These are phyloP conservation scores for Dendrolimus pini DNA, from an alignment of 2,888 invertebrate genomes.

Conservation along the genomic window DNA sequence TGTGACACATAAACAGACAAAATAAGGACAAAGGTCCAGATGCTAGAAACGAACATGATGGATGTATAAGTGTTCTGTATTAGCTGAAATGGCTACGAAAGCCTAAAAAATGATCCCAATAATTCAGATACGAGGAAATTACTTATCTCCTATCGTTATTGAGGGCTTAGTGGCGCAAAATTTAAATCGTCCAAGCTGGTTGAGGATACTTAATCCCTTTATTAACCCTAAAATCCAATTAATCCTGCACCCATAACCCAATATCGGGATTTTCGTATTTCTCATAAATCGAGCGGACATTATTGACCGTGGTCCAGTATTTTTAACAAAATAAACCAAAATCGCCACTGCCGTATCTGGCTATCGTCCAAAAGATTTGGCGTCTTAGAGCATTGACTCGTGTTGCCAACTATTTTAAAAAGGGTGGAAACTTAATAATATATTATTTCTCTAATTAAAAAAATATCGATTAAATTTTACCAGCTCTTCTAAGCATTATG, in stretches of 20 bases:
- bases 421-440: too few species aligned
- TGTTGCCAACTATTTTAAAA: conserved; percentile 25
- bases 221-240: conserved; percentile 20
- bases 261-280: conserved; percentile 21
- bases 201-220: conserved; percentile 20
- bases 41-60: too few species aligned
- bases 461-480: too few species aligned
- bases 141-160: background rate
- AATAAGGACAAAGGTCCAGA: too few species aligned
- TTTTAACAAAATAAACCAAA: conserved; percentile 39
- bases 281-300: conserved; percentile 23
- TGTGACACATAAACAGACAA: too few species aligned
- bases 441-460: too few species aligned
- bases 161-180: conserved; percentile 6
- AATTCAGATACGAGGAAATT: too few species aligned
- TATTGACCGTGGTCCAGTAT: conserved; percentile 37
- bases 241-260: conserved; percentile 14
- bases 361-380: conserved; percentile 49
- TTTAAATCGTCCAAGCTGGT: conserved; percentile 9
- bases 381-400: conserved; percentile 22
- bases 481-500: too few species aligned
- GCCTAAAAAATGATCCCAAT: too few species aligned
- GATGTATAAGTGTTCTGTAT: too few species aligned
- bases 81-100: too few species aligned
- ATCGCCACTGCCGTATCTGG: conserved; percentile 25